Conservation (phyloP, 2,797 vertebrate genomes). For the Aplochiton taeniatus region DNA sequence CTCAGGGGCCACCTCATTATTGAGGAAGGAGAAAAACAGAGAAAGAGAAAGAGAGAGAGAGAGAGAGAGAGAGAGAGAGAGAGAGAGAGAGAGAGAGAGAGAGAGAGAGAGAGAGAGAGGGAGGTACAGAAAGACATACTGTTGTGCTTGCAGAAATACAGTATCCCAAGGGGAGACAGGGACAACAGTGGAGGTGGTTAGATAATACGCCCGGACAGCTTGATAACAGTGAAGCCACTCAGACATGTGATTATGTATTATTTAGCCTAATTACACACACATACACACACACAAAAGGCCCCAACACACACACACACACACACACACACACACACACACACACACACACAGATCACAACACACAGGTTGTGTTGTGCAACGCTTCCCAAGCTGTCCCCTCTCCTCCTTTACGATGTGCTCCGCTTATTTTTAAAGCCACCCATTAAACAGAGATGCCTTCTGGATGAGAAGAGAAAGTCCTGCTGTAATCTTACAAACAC, state of each 20-base stretch:
- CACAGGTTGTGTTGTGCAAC: conserved; percentile 8
- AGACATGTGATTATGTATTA: conserved; percentile 52
- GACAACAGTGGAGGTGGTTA: conserved; percentile 4
- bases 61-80: not conserved
- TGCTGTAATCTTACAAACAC: too few relatives aligned
- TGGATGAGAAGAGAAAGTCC: too few relatives aligned
- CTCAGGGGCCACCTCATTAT: not conserved
- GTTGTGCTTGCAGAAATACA: not conserved
- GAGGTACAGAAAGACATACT: not conserved
- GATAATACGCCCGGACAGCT: conserved; percentile 33
- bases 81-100: not conserved
- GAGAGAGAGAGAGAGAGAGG: not conserved
- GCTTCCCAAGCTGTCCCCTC: conserved; percentile 12
- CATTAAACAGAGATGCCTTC: conserved; percentile 15
- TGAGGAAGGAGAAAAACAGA: not conserved
- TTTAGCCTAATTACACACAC: conserved; percentile 40
- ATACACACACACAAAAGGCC: not conserved
- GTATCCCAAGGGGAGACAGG: not conserved
- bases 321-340: conserved; percentile 21
- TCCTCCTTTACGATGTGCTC: conserved; percentile 13
- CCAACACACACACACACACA: conserved; percentile 3
- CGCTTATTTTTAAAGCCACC: conserved; percentile 27
- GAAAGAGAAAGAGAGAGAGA: not conserved
- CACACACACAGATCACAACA: conserved; percentile 2
- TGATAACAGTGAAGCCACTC: conserved; percentile 36